These are phyloP conservation scores for Encarsia formosa DNA, from an alignment of 2,888 invertebrate species.

Conservation along the genomic window DNA sequence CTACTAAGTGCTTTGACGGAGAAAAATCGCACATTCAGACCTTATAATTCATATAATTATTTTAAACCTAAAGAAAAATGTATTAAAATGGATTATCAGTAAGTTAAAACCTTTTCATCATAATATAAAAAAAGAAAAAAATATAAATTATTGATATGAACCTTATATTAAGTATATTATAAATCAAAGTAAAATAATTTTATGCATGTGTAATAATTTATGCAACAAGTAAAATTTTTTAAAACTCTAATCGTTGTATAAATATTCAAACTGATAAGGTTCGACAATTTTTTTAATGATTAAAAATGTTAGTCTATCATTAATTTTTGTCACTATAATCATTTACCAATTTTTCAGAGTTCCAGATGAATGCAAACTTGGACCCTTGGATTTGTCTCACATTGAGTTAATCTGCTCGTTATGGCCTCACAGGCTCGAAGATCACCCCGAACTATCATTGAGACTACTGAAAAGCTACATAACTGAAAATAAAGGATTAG, in stretches of 20 bases:
- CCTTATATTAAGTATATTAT: too few species aligned
- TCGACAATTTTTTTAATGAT: background rate
- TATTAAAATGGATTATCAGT: background rate
- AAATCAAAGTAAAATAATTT: background rate
- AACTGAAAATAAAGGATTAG: slow-evolving; percentile 44
- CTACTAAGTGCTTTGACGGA: background rate
- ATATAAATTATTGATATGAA: background rate
- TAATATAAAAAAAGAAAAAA: background rate
- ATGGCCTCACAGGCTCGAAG: slow-evolving; percentile 41
- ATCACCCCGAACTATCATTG: slow-evolving; percentile 33
- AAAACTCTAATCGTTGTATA: background rate
- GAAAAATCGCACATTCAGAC: background rate
- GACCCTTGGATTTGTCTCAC: slow-evolving; percentile 37
- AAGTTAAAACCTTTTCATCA: background rate
- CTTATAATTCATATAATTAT: slow-evolving; percentile 25
- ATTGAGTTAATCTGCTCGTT: slow-evolving; percentile 38
- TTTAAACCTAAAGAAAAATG: background rate
- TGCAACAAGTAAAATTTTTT: background rate
- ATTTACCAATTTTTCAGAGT: slow-evolving; percentile 30
- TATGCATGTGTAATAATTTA: background rate
- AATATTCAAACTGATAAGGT: background rate
- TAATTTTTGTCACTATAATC: background rate
- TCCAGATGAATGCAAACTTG: slow-evolving; percentile 43
- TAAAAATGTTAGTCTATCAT: background rate
- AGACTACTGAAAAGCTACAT: slow-evolving; percentile 39